These are phyloP conservation scores for Dascyllus trimaculatus DNA, from an alignment of 2,113 vertebrate genomes.

Conservation along the genomic window DNA sequence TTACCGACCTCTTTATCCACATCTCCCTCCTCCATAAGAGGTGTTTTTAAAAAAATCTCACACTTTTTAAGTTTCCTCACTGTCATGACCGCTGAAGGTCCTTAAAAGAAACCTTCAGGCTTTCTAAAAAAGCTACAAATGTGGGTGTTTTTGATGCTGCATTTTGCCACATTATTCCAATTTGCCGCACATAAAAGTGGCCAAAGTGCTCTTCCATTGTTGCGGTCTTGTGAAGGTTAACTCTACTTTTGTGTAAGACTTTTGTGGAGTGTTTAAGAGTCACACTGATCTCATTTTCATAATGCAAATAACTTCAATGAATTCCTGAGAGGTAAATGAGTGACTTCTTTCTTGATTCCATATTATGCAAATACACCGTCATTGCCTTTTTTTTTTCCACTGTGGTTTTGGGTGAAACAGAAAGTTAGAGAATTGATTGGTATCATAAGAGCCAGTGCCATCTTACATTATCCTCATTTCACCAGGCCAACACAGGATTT, in stretches of 20 bases:
- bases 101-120: not conserved
- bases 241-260: too few species aligned
- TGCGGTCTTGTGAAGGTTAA: too few species aligned
- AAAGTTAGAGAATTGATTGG: too few species aligned
- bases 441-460: not conserved
- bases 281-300: too few species aligned
- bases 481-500: not conserved
- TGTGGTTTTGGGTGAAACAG: too few species aligned
- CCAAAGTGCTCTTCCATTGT: not conserved
- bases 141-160: not conserved
- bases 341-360: not conserved
- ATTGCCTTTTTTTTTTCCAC: too few species aligned
- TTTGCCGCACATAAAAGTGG: not conserved
- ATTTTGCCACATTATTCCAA: not conserved
- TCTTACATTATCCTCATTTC: not conserved
- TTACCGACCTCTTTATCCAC: too few species aligned
- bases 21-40: too few species aligned
- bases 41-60: too few species aligned
- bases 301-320: too few species aligned
- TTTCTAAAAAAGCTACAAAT: not conserved
- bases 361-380: not conserved
- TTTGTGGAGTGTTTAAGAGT: not conserved
- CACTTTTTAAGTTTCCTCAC: too few species aligned
- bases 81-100: not conserved
- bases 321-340: not conserved